Evolutionary conservation across 2,797 vertebrate genomes (phyloP).

Genomic region (Thalassophryne amazonica): DNA sequence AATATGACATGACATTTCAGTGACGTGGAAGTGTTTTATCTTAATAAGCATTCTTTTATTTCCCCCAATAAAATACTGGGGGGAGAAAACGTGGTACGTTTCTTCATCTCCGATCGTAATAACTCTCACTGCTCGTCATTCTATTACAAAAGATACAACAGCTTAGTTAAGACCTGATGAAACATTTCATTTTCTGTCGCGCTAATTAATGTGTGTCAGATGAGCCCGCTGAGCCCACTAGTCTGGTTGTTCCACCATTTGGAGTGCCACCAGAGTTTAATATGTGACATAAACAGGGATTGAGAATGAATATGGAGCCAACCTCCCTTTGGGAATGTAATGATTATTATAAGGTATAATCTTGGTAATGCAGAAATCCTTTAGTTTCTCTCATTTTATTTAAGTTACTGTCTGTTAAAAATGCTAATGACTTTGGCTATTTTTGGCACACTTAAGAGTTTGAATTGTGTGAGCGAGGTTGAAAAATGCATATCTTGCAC

Average conservation of each 20-base stretch:
- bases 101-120: slow-evolving; percentile 60
- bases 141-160: slow-evolving; percentile 76
- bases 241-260: slow-evolving; percentile 61
- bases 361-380: slow-evolving; percentile 75
- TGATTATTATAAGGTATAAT: slow-evolving; percentile 80
- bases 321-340: slow-evolving; percentile 79
- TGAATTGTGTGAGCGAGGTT: slow-evolving; percentile 20
- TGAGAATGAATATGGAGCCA: slow-evolving; percentile 75
- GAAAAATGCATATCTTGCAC: slow-evolving; percentile 43
- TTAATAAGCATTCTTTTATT: slow-evolving; percentile 69
- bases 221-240: slow-evolving; percentile 75
- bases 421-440: slow-evolving; percentile 40
- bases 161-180: slow-evolving; percentile 74
- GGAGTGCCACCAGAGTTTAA: slow-evolving; percentile 76
- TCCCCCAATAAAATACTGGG: slow-evolving; percentile 66
- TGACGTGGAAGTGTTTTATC: slow-evolving; percentile 68
- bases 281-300: slow-evolving; percentile 78
- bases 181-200: slow-evolving; percentile 75
- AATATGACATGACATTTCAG: slow-evolving; percentile 57
- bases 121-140: slow-evolving; percentile 64
- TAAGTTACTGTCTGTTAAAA: slow-evolving; percentile 65
- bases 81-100: slow-evolving; percentile 35
- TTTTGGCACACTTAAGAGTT: slow-evolving; percentile 41
- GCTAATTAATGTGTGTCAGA: slow-evolving; percentile 81
- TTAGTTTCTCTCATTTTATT: slow-evolving; percentile 64